These are phyloP conservation scores for Megalurothrips usitatus DNA, from an alignment of 2,888 invertebrate species.

Conservation along the genomic window DNA sequence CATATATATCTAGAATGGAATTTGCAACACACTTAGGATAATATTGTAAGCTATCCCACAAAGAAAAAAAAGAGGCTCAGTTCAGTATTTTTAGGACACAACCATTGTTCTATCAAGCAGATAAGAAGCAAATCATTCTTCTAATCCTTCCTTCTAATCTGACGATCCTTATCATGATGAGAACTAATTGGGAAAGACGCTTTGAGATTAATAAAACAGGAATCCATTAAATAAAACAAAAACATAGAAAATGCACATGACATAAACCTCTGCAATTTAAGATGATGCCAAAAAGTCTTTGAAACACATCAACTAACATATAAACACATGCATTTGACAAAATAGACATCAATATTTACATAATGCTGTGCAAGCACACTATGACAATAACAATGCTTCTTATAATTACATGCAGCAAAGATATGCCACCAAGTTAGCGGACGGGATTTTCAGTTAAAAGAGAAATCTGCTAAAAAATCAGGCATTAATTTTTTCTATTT, in stretches of 20 bases:
- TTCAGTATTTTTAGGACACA: constrained; percentile 2
- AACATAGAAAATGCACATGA: background rate
- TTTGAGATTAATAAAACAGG: background rate
- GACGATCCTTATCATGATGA: background rate
- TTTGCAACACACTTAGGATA: too few relatives aligned
- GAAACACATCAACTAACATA: constrained; percentile 26
- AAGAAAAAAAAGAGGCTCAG: background rate
- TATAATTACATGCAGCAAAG: constrained; percentile 20
- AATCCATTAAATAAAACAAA: background rate
- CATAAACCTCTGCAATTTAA: background rate
- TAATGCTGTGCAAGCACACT: constrained; percentile 24
- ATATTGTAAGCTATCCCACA: too few relatives aligned
- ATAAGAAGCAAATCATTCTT: background rate
- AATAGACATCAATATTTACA: constrained; percentile 25
- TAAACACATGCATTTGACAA: constrained; percentile 26
- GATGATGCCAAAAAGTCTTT: constrained; percentile 19
- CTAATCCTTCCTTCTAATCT: too few relatives aligned
- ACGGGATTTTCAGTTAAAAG: constrained; percentile 1
- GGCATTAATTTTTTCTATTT: too few relatives aligned
- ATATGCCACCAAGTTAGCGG: constrained; percentile 20
- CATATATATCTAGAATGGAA: too few relatives aligned
- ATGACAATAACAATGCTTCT: constrained; percentile 26
- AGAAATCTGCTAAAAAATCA: background rate
- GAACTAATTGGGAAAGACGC: too few relatives aligned
- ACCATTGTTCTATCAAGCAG: background rate